Evolutionary conservation across 2,888 invertebrate species (phyloP), one percentile per base, ranked within the genome.

Genomic region (Hirudinaria manillensis): DNA sequence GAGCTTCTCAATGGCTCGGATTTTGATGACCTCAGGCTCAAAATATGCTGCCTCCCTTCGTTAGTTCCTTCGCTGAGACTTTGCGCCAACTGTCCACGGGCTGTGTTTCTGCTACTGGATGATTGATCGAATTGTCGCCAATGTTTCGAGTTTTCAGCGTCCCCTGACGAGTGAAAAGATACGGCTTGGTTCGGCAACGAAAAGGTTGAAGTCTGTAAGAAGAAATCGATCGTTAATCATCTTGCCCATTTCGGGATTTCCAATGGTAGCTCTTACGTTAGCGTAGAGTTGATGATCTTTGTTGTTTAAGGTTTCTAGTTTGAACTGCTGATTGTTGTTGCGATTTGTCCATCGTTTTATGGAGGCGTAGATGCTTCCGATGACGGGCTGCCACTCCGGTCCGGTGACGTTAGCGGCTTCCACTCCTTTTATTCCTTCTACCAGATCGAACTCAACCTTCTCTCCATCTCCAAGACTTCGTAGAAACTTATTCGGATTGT

Each of bases 341-440:
- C 73, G 73, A 32, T 73, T 73, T 29, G 73, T 56, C 73, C 73
- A 73, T 21, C 73, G 32, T 65, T 73, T 73, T 27, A 73, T 73
- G 19, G 73, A 73, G 2, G 73, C 73, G 27, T 73, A 73, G n/a
- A 73, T 73, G 38, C 73, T 73, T 19, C 91, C 75, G 27, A 72
- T 65, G 61, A 87, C 97, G 67, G 94, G 91, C 84, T 91, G 92
- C 79, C 97, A 97, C 79, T 91, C 91, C 79, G 96, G 95, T 74
- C 97, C 97, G 80, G 96, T 98, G 78, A 98, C 97, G 86, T 94
- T 94, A 82, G 95, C 93, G 80, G 97, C 97, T 87, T 97, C 97
- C 65, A 78, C 78, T 82, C 97, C 97, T 77, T 81, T 81, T 45
- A 78, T 79, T n/a, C 80, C 87, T 94, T 94, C 87, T 83, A 97